Conservation (phyloP, 2,113 vertebrate species). For the Gnathonemus echidnorhynchus region DNA sequence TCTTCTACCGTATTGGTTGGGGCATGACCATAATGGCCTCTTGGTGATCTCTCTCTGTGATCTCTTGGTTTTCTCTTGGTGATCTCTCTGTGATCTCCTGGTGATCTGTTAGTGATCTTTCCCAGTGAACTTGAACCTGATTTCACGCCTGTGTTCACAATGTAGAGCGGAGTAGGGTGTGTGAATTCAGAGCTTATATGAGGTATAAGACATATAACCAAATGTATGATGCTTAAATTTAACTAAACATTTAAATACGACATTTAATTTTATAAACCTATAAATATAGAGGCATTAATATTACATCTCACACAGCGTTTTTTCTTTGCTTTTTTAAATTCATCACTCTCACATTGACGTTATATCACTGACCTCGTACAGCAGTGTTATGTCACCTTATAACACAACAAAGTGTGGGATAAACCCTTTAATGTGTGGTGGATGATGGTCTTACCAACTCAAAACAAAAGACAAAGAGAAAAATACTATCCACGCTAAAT, state of each 20-base stretch:
- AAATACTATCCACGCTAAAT: slow-evolving; percentile 75
- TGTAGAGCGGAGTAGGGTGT: not conserved
- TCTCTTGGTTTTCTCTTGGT: not conserved
- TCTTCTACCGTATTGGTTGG: not conserved
- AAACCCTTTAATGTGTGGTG: not conserved
- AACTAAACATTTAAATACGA: not conserved
- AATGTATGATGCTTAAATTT: not conserved
- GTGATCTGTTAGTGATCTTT: not conserved
- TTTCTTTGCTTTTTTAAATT: not conserved
- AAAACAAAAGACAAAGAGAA: slow-evolving; percentile 26
- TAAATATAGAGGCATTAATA: not conserved
- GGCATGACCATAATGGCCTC: not conserved
- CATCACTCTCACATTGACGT: not conserved
- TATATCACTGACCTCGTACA: not conserved
- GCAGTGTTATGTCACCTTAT: not conserved
- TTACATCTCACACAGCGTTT: not conserved
- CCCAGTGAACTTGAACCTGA: not conserved
- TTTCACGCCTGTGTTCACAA: not conserved
- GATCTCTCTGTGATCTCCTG: not conserved
- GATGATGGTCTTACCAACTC: slow-evolving; percentile 14
- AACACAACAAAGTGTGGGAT: not conserved
- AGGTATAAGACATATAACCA: not conserved
- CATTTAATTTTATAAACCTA: not conserved
- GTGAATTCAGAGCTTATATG: not conserved
- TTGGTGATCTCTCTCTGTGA: not conserved